These are phyloP conservation scores for Panopea generosa DNA, from an alignment of 2,888 invertebrate species.

Conservation along the genomic window DNA sequence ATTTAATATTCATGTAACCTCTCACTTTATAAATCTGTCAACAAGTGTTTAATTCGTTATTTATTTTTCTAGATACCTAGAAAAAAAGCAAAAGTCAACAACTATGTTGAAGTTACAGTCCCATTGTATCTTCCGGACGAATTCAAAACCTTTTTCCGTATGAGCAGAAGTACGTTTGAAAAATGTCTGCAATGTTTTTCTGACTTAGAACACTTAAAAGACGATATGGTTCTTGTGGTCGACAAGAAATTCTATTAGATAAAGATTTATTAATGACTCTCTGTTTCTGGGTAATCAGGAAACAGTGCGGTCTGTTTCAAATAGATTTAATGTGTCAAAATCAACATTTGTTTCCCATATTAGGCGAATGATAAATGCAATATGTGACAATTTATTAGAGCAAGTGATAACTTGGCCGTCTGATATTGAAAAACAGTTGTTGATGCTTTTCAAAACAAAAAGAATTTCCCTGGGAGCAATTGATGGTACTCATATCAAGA, in stretches of 20 bases:
- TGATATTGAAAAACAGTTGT: not conserved
- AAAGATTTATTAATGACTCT: constrained; percentile 30
- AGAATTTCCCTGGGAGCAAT: constrained; percentile 20
- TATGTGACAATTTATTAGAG: constrained; percentile 11
- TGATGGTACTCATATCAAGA: constrained; percentile 37
- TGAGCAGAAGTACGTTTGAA: not conserved
- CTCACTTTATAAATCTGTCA: no score
- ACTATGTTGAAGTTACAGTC: not conserved
- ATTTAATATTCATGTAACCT: no score
- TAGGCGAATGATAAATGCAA: constrained; percentile 26
- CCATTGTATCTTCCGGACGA: not conserved
- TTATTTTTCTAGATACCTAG: not conserved
- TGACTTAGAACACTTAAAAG: not conserved
- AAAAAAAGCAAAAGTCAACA: not conserved
- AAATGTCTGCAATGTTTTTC: not conserved
- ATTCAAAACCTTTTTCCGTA: not conserved
- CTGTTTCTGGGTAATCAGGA: constrained; percentile 37
- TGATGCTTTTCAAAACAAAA: constrained; percentile 22
- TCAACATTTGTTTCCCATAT: constrained; percentile 21
- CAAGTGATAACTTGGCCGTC: constrained; percentile 7
- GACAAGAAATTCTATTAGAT: constrained; percentile 26
- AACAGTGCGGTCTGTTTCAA: constrained; percentile 34
- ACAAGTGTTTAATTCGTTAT: no score
- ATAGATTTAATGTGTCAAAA: constrained; percentile 24
- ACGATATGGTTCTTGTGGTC: constrained; percentile 12